phyloP scores from a whole-genome alignment of 2,888 invertebrate species.

The Thysanoteuthis rhombus region DNA sequence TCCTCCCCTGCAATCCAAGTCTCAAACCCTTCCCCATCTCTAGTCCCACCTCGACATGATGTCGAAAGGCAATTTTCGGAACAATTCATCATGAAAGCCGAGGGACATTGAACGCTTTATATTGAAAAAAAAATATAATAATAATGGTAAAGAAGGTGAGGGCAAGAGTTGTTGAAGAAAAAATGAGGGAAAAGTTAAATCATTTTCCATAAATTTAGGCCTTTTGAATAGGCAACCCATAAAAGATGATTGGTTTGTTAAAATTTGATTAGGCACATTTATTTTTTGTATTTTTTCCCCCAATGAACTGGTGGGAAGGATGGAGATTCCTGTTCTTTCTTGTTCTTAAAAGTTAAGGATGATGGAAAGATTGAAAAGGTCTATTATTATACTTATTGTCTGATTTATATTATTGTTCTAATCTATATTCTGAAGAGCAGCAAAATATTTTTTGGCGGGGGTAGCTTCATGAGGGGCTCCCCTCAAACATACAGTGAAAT shows the following conservation, averaged over 20 bases:
- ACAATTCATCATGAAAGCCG: neutral
- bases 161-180: neutral
- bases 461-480: too few species aligned
- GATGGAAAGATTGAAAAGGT: neutral
- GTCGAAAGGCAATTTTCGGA: neutral
- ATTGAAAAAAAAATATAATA: neutral
- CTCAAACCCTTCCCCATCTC: neutral
- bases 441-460: too few species aligned
- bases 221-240: neutral
- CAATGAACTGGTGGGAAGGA: neutral
- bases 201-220: conserved; percentile 12
- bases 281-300: neutral
- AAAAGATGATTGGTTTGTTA: conserved; percentile 12
- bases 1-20: neutral
- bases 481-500: too few species aligned
- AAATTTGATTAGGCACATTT: conserved; percentile 12
- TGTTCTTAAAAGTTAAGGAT: neutral
- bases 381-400: neutral
- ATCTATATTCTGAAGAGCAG: neutral
- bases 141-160: too few species aligned
- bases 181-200: neutral
- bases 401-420: neutral
- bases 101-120: neutral
- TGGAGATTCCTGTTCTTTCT: neutral
- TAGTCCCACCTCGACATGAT: neutral